Evolutionary conservation across 30 jellyfish, hydroid and myxozoan genomes (phyloP), one percentile per base, ranked within the genome.

Genomic region (Nemopilema nomurai): DNA sequence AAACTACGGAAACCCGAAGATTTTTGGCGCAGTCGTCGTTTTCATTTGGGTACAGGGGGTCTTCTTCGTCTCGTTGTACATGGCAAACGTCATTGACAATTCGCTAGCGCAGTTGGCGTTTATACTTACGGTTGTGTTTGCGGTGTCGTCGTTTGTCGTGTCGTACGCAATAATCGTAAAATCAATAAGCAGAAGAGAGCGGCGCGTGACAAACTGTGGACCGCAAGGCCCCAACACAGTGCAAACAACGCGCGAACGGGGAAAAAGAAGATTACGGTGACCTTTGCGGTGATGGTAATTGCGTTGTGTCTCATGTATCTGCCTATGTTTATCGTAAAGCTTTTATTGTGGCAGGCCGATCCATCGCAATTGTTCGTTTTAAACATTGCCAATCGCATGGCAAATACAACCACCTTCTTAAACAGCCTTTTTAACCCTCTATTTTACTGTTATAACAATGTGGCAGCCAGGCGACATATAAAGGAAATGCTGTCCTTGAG

Each of bases 251-350:
- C 80, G 18, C 20, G 16, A 1, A 53, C 74, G 29, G 79, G 65
- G 24, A 68, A 51, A 16, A 63, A 26, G 65, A 84, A 65, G n/a
- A 57, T 67, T 24, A 85, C 88, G 18, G 68, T 74, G 69, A 63
- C 84, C 1, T 74, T 85, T 70, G 94, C 94, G 1, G 1, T 74
- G 79, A 66, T 85, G 88, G 71, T 76, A 26, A 75, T 76, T 0
- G 65, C 83, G 19, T n/a, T 85, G 62, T 85, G 94, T 49, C 49
- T 50, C 18, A 85, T 85, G 94, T 85, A 85, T 75, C 53, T 85
- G 83, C 94, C 94, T 19, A 62, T 85, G 88, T 64, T 85, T 75
- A 82, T 75, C 73, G 87, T 85, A 23, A 85, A 85, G 52, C 16
- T 63, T 1, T 21, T 85, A 0, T 29, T 85, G 32, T 85, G 94